Conservation (phyloP, 1,140 invertebrate species). For the Oscheius sp. region DNA sequence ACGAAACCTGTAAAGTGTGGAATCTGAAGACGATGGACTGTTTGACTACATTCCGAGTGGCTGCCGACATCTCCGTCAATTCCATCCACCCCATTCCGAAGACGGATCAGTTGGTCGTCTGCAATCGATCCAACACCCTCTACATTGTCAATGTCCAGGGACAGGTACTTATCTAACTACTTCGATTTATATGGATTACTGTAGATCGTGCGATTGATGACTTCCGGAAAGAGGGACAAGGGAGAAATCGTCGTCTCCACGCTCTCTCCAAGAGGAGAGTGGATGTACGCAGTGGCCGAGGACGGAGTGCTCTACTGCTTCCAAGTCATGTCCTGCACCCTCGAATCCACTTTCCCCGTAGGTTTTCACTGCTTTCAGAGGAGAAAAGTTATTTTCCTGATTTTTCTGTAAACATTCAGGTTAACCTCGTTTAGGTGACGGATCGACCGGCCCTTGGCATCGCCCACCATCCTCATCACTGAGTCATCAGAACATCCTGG, state of each 20-base stretch:
- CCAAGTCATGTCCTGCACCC: constrained; percentile 85
- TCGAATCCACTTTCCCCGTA: constrained; percentile 94
- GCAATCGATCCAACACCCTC: constrained; percentile 93
- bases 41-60: constrained; percentile 82
- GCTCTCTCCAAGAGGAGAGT: constrained; percentile 86
- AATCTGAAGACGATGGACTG: constrained; percentile 93
- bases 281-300: constrained; percentile 96
- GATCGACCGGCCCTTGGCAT: constrained; percentile 97
- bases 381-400: constrained; percentile 55
- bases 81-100: constrained; percentile 84
- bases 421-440: constrained; percentile 73
- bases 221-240: constrained; percentile 92
- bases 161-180: constrained; percentile 69
- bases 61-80: constrained; percentile 82
- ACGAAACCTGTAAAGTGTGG: constrained; percentile 97
- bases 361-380: too few species aligned
- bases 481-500: constrained; percentile 95
- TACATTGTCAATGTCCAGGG: constrained; percentile 98
- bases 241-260: constrained; percentile 89
- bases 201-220: constrained; percentile 91
- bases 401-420: neutral
- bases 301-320: constrained; percentile 97
- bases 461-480: constrained; percentile 92
- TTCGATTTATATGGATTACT: constrained; percentile 33
- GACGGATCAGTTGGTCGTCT: constrained; percentile 97